Evolutionary conservation across 2,888 invertebrate species (phyloP), one percentile per base, ranked within the genome.

Genomic region (Helicoverpa assulta): DNA sequence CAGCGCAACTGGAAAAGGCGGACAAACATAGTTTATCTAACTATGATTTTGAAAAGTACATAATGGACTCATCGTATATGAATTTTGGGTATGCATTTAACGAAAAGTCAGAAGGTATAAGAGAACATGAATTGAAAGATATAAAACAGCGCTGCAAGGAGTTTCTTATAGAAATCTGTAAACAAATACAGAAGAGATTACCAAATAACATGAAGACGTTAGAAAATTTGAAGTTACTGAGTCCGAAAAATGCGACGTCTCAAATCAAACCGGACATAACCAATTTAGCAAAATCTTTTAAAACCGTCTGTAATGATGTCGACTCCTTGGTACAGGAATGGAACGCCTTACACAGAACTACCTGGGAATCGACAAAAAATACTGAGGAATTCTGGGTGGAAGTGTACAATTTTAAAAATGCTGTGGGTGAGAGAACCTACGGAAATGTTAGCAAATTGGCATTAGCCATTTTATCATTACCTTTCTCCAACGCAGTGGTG

Each of bases 401-500:
- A 54, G 54, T 54, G 5, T 54, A 54, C 21, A 14, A 7, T 14
- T 54, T 54, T 21, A 54, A 54, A 54, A 54, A 54, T 54, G 54
- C 19, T 21, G 54, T 54, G 8, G 54, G 54, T 10, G 54, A 54
- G 5, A 54, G 21, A 26, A 21, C 21, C 6, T 54, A 54, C 54
- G 54, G 21, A 54, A 5, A 26, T 54, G 54, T 54, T 14, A 54
- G 54, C 54, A 54, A 54, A 54, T 26, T 68, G 58, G 63, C 68
- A 14, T 21, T 68, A 43, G 63, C 26, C 6, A 62, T 68, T 57
- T 43, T 68, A 43, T 68, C 63, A 2, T 43, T 58, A 58, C 63
- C 63, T 7, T 68, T 76, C 65, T 81, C 78, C 10, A 81, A 80
- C 53, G 81, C 76, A 43, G 67, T 72, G 65, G 76, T 78, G 29